Percentiles rank a stretch among this genome's conserved stretches.
phyloP scores from a whole-genome alignment of 2,797 vertebrate species.

The Euphonia xanthogaster region DNA sequence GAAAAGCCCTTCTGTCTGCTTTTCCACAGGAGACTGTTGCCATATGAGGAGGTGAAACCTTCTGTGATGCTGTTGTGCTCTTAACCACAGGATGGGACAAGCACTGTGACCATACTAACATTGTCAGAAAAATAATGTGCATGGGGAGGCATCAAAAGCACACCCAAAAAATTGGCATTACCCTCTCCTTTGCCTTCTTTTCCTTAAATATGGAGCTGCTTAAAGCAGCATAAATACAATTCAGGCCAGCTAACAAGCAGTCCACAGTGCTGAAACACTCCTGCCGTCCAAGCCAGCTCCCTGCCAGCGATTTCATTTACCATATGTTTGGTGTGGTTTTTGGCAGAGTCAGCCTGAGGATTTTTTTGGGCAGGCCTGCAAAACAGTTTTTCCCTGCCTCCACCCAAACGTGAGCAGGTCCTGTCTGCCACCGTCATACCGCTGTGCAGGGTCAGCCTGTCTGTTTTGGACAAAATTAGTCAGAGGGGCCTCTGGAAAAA shows the following conservation, averaged over 20 bases:
- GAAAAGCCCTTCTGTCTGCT: slow-evolving; percentile 44
- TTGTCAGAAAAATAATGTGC: neutral
- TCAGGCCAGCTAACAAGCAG: slow-evolving; percentile 40
- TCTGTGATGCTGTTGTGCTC: neutral
- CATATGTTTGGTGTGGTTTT: slow-evolving; percentile 65
- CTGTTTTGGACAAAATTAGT: slow-evolving; percentile 61
- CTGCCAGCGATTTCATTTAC: slow-evolving; percentile 47
- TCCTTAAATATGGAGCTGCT: slow-evolving; percentile 19
- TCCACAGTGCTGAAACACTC: slow-evolving; percentile 64
- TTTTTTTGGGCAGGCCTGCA: slow-evolving; percentile 46
- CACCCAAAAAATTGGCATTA: neutral
- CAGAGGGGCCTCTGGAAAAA: slow-evolving; percentile 47
- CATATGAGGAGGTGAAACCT: neutral
- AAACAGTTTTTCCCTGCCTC: slow-evolving; percentile 53
- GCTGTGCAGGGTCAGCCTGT: neutral
- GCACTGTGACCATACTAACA: neutral
- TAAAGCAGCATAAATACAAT: slow-evolving; percentile 31
- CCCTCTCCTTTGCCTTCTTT: neutral
- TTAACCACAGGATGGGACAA: neutral
- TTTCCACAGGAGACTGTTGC: neutral
- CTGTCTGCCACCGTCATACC: neutral
- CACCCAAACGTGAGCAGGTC: slow-evolving; percentile 54
- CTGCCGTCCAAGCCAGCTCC: slow-evolving; percentile 20
- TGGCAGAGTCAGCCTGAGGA: slow-evolving; percentile 31
- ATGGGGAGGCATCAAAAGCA: neutral